Percentiles rank a stretch among this genome's conserved stretches.
phyloP scores from a whole-genome alignment of 2,797 vertebrate genomes.

The Trematomus bernacchii region DNA sequence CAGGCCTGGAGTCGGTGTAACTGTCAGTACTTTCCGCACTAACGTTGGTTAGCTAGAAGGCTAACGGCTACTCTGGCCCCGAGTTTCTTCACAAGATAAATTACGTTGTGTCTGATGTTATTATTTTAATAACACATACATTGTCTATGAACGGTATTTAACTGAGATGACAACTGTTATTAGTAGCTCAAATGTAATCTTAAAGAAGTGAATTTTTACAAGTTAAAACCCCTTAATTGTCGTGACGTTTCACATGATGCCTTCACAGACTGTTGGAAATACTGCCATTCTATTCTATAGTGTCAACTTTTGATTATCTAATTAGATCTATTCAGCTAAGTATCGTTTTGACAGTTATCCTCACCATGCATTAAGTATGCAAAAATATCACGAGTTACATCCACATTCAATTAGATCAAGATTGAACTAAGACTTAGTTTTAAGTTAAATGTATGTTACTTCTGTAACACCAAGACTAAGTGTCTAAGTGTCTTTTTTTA shows the following conservation, averaged over 20 bases:
- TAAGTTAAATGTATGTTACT: too few species aligned
- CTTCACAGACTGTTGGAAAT: conserved; percentile 49
- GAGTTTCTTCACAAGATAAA: background rate
- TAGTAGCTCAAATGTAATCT: background rate
- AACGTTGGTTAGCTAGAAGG: conserved; percentile 53
- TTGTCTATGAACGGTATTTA: fast-evolving
- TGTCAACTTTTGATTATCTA: background rate
- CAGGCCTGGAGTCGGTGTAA: conserved; percentile 33
- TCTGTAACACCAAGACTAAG: too few species aligned
- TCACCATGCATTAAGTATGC: background rate
- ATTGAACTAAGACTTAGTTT: too few species aligned
- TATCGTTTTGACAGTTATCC: background rate
- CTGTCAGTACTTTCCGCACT: conserved; percentile 33
- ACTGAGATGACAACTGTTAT: background rate
- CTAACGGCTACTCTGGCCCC: conserved; percentile 62
- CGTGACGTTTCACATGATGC: conserved; percentile 69
- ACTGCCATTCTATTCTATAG: fast-evolving
- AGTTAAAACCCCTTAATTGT: conserved; percentile 68
- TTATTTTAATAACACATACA: fast-evolving
- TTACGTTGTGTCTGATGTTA: background rate
- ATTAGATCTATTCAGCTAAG: background rate
- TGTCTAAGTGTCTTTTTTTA: too few species aligned
- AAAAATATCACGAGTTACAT: background rate
- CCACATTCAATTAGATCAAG: too few species aligned
- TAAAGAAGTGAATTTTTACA: conserved; percentile 46